These are phyloP conservation scores for Sus cebifrons DNA, from an alignment of 2,797 vertebrate species.

Conservation along the genomic window DNA sequence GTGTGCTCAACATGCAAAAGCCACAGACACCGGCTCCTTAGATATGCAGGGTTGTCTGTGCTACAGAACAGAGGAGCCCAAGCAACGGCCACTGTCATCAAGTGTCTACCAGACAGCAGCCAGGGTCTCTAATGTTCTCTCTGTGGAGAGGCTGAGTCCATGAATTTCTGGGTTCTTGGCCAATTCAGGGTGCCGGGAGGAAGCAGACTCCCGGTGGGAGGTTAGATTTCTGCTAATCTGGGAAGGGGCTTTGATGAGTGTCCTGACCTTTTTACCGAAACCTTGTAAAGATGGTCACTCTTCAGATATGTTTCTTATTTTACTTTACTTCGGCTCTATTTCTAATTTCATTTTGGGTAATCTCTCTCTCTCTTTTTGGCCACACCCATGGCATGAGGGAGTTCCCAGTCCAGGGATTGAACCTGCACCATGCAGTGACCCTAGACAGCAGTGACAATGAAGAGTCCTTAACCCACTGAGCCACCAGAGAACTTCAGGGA, in stretches of 20 bases:
- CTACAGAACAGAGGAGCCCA: not conserved
- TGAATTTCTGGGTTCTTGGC: not conserved
- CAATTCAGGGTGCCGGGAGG: not conserved
- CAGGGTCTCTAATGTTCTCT: not conserved
- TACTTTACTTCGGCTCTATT: constrained; percentile 45
- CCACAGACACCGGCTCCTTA: not conserved
- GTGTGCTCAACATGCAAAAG: not conserved
- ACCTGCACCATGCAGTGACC: too few relatives aligned
- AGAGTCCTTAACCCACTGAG: too few relatives aligned
- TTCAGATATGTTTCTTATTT: constrained; percentile 42
- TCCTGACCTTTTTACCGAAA: not conserved
- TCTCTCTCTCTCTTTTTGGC: not conserved
- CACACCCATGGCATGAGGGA: too few relatives aligned
- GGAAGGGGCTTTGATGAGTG: not conserved
- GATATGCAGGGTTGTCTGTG: not conserved
- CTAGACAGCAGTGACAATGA: too few relatives aligned
- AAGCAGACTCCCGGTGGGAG: not conserved
- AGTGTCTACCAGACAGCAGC: not conserved
- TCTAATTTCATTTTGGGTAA: constrained; percentile 27
- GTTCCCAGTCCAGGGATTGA: too few relatives aligned
- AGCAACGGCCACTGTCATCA: not conserved
- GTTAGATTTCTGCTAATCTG: not conserved
- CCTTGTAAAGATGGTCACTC: not conserved
- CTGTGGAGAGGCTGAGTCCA: not conserved
- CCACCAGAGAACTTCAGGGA: not conserved